Evolutionary conservation across 2,888 invertebrate genomes (phyloP), one percentile per base, ranked within the genome.

Genomic region (Agrotis ipsilon): DNA sequence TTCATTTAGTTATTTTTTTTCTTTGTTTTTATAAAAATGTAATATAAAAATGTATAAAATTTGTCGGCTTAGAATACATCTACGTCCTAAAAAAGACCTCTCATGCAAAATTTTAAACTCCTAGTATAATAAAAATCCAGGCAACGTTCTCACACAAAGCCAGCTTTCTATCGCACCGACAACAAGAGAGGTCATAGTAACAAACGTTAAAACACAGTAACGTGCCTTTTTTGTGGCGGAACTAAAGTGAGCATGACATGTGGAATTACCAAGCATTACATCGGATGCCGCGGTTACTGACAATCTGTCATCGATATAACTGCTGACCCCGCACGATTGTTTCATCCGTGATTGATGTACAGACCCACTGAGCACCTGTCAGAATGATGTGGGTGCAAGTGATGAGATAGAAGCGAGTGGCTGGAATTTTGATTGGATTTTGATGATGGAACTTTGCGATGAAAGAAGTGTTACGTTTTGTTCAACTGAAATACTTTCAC

Each of bases 281-380:
- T 83, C 85, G 78, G 78, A 85, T 86, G 83, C 84, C 72, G 82
- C 77, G 81, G 79, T 86, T 82, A 89, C 90, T 87, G 91, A 90
- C 91, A 86, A 91, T 90, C 91, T 91, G 91, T 92, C 91, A 91
- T 90, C 91, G 87, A 85, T 87, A 84, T 86, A 86, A 87, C 88
- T 83, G 79, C 80, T 89, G 89, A 88, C 89, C 89, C 72, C 78
- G 75, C 88, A 82, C 88, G 91, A 91, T 90, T 91, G 91, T 90
- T 91, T 90, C 86, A 82, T 83, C 68, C 68, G 81, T 91, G 92
- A 91, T 91, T 90, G 91, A 91, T 91, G 89, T 80, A 80, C 80
- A 80, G 88, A 86, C 85, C 86, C 87, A 86, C 86, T 89, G 87
- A 81, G 87, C 90, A 90, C 87, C 89, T 91, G 90, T 90, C 91